Evolutionary conservation across 2,888 invertebrate genomes (phyloP), one percentile per base, ranked within the genome.

Genomic region (Meandrusa payeni): DNA sequence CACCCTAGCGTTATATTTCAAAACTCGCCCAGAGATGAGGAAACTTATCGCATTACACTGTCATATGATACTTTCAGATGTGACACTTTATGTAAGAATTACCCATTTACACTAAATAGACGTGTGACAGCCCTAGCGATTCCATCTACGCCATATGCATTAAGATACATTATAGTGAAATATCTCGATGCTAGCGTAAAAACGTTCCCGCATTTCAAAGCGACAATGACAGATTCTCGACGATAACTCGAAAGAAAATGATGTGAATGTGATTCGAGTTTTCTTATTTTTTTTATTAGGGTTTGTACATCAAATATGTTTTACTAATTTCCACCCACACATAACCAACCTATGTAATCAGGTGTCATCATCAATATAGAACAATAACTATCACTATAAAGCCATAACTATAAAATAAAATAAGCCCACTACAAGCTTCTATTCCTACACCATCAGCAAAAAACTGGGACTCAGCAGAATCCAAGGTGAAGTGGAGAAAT

Each of bases 1-100:
- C 54, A 46, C 55, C 42, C 46, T 28, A 51, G 61, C 55, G 42
- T 69, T 57, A 64, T 60, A 63, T 75, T 72, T 62, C 72, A 59
- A 63, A 61, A 32, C 69, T 64, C 66, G n/a, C n/a, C 65, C 42
- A 17, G 13, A 48, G 56, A 53, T 42, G 48, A 57, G 63, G 57
- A 60, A 66, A 69, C 59, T 64, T 60, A 67, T 61, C 59, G 47
- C 57, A 41, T 63, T 58, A 56, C 48, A 39, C 37, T 47, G 44
- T 44, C 41, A 53, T 42, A 37, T 28, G 17, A 24, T 9, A 29
- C 36, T 17, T 24, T 26, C 29, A 24, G 50, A 44, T 41, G 50
- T 38, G 24, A 31, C 23, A 36, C 10, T 26, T 13, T 7, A 11
- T 5, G 34, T 9, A 15, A 9, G 15, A 33, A 34, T 34, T 33